Evolutionary conservation across 1,140 invertebrate species (phyloP), one percentile per base, ranked within the genome.

Genomic region (Sarcophaga peregrina): DNA sequence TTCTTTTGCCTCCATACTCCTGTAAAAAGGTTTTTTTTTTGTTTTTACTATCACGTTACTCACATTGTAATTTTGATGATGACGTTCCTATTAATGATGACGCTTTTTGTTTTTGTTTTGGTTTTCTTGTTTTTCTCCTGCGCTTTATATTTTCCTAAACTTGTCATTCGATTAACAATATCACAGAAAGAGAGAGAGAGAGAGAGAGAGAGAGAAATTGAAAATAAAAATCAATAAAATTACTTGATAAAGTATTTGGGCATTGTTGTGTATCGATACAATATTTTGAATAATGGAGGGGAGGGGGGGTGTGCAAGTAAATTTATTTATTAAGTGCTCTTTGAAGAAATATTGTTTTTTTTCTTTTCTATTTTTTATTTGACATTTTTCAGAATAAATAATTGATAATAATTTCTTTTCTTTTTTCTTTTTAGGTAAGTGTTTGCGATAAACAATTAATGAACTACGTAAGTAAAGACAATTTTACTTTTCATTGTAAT

Each of bases 161-260:
- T 58, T 58, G 54, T 58, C 54, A 58, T 58, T 58, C 20, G 17
- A 68, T 68, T 68, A 68, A 68, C n/a, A 20, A 68, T 7, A 68
- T 68, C 17, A 37, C 1, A 37, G 25, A 37, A 4, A 37, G 25
- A 37, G 25, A 37, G 25, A 37, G 25, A 37, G 25, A 37, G 25
- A 37, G 25, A 37, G 4, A 25, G 17, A 72, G 6, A 7, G 17
- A 0, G 4, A 9, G 3, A 72, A 87, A 89, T 89, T 88, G 86
- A 89, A 89, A 89, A 89, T 89, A 88, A 89, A 89, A 89, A 89
- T 89, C 89, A 89, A 89, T 89, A 89, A 89, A 87, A 89, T 89
- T 89, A 89, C 87, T 89, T 89, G 89, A 54, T 47, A 75, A 37
- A 37, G 25, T 37, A 37, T 37, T 37, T 37, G 25, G 25, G 25